Conservation (phyloP, 1,140 invertebrate species). For the Temnothorax longispinosus region DNA sequence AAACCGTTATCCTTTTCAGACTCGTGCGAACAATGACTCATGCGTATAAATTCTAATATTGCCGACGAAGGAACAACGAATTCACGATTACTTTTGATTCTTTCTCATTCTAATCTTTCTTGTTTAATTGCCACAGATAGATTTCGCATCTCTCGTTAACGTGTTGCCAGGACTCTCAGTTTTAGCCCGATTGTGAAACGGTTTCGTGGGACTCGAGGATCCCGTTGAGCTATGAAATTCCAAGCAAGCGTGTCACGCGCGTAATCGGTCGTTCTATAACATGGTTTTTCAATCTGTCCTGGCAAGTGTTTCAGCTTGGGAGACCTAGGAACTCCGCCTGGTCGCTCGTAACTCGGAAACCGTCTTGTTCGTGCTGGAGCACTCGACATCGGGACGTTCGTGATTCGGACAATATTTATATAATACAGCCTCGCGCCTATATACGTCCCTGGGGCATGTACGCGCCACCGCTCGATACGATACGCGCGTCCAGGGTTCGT, state of each 20-base stretch:
- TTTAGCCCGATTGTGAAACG: not conserved
- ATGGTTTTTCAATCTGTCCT: not conserved
- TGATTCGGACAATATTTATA: not conserved
- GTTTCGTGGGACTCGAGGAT: not conserved
- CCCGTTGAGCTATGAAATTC: not conserved
- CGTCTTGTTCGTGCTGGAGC: not conserved
- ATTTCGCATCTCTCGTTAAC: not conserved
- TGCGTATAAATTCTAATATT: not conserved
- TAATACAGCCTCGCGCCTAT: not conserved
- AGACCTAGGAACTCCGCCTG: not conserved
- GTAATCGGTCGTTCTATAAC: not conserved
- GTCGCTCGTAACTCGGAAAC: not conserved
- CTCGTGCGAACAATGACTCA: not conserved
- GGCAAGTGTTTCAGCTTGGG: not conserved
- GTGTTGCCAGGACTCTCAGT: not conserved
- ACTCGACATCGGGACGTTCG: not conserved
- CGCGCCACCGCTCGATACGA: slow-evolving; percentile 74
- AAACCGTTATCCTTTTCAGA: not conserved
- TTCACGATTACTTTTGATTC: not conserved
- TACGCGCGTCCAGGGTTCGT: slow-evolving; percentile 75
- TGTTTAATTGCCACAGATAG: too few species aligned
- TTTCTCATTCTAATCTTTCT: not conserved
- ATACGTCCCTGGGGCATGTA: slow-evolving; percentile 67
- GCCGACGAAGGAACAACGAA: not conserved
- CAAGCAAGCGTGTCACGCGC: not conserved